These are phyloP conservation scores for Ctenomys sociabilis DNA, from an alignment of 2,113 vertebrate genomes.

Conservation along the genomic window DNA sequence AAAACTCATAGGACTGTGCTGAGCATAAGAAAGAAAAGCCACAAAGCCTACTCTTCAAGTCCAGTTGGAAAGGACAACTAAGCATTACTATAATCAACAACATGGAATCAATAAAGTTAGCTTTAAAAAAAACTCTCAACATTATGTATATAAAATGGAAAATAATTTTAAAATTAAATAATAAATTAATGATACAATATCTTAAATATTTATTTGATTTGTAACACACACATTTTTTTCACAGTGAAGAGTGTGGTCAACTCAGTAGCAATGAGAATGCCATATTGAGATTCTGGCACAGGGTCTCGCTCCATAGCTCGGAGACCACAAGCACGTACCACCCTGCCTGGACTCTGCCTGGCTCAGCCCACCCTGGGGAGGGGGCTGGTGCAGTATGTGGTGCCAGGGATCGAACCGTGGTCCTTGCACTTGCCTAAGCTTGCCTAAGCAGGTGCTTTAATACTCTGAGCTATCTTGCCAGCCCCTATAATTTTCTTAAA, in stretches of 20 bases:
- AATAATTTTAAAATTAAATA: not conserved
- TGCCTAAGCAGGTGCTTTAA: too few species aligned
- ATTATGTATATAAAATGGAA: not conserved
- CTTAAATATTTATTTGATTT: not conserved
- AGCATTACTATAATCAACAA: constrained; percentile 6
- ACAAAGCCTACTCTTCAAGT: not conserved
- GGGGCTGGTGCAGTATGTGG: too few species aligned
- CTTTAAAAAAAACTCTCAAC: not conserved
- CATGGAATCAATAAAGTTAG: not conserved
- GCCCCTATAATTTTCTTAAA: not conserved
- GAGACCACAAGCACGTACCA: too few species aligned
- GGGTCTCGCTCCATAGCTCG: too few species aligned
- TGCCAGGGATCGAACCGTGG: too few species aligned
- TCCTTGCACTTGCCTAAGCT: too few species aligned
- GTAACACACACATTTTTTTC: not conserved
- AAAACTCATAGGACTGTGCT: constrained; percentile 31
- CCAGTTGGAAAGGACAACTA: not conserved
- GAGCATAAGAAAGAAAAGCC: not conserved
- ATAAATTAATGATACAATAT: not conserved
- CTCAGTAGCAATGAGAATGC: not conserved
- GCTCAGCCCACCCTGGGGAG: too few species aligned
- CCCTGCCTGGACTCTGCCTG: too few species aligned
- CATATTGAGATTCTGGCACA: not conserved
- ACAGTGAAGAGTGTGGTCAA: not conserved
- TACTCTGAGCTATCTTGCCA: too few species aligned